These are phyloP conservation scores for Nebria salina DNA, from an alignment of 2,888 invertebrate species.

Conservation along the genomic window DNA sequence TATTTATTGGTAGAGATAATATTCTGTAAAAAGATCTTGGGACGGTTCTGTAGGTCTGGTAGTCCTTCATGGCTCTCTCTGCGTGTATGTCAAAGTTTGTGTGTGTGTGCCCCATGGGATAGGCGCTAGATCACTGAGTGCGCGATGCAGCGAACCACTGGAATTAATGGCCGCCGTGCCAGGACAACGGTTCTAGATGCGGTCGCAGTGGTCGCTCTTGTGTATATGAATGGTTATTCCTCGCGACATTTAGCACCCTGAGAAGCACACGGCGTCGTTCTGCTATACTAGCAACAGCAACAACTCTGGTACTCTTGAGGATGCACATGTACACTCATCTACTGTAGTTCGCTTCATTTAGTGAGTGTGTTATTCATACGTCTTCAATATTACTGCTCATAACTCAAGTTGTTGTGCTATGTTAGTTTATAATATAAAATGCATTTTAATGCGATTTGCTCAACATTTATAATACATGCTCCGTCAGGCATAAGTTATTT, in stretches of 20 bases:
- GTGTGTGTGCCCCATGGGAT: slow-evolving; percentile 33
- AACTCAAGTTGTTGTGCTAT: too few species aligned
- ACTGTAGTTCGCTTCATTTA: background rate
- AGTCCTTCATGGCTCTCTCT: background rate
- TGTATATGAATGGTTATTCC: slow-evolving; percentile 61
- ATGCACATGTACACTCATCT: background rate
- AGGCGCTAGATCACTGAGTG: slow-evolving; percentile 35
- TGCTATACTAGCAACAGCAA: background rate
- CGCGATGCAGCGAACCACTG: slow-evolving; percentile 33
- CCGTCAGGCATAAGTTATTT: too few species aligned
- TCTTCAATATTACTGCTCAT: too few species aligned
- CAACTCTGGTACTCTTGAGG: background rate
- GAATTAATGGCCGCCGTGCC: slow-evolving; percentile 44
- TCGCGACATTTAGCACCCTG: slow-evolving; percentile 59
- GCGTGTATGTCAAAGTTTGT: background rate
- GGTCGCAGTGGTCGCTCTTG: slow-evolving; percentile 53
- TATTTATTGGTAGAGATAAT: background rate
- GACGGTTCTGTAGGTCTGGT: background rate
- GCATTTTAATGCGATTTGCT: too few species aligned
- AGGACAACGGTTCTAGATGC: slow-evolving; percentile 53
- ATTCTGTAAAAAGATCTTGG: background rate
- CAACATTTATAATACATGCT: too few species aligned
- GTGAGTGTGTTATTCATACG: too few species aligned
- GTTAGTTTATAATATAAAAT: too few species aligned
- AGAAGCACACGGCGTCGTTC: slow-evolving; percentile 6